Evolutionary conservation across 2,888 invertebrate species (phyloP).

Genomic region (Danaus chrysippus): DNA sequence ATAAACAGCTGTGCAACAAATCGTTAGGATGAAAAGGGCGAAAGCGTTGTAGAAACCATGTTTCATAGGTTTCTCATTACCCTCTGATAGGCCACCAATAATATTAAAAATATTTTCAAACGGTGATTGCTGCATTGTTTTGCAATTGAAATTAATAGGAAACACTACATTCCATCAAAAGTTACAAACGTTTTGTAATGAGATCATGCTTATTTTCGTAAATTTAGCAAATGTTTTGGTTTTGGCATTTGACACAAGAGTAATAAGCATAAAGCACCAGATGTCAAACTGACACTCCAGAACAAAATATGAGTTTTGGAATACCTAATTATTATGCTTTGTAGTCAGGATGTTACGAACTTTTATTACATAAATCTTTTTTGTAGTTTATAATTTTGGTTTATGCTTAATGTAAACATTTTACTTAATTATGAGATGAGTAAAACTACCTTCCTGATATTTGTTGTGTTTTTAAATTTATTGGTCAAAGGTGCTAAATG

Average conservation of each 20-base stretch:
- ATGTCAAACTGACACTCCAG: background rate
- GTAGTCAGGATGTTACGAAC: too few species aligned
- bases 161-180: conserved; percentile 1
- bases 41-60: conserved; percentile 94
- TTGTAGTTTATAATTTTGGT: too few species aligned
- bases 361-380: too few species aligned
- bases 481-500: too few species aligned
- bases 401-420: too few species aligned
- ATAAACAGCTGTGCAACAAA: conserved; percentile 84
- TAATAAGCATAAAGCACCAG: background rate
- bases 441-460: too few species aligned
- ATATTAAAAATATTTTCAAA: conserved; percentile 85
- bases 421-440: too few species aligned
- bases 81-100: conserved; percentile 83
- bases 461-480: too few species aligned
- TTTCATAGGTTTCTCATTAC: conserved; percentile 93
- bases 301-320: too few species aligned
- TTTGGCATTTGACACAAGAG: conserved; percentile 16
- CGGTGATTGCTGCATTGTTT: conserved; percentile 74
- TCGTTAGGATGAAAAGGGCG: conserved; percentile 85
- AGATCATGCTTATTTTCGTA: conserved; percentile 33
- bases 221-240: conserved; percentile 26
- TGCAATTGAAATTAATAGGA: conserved; percentile 5
- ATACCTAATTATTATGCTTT: too few species aligned
- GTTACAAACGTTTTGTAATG: conserved; percentile 22